phyloP scores from a whole-genome alignment of 2,888 invertebrate species.

The Chydorus sphaericus region DNA sequence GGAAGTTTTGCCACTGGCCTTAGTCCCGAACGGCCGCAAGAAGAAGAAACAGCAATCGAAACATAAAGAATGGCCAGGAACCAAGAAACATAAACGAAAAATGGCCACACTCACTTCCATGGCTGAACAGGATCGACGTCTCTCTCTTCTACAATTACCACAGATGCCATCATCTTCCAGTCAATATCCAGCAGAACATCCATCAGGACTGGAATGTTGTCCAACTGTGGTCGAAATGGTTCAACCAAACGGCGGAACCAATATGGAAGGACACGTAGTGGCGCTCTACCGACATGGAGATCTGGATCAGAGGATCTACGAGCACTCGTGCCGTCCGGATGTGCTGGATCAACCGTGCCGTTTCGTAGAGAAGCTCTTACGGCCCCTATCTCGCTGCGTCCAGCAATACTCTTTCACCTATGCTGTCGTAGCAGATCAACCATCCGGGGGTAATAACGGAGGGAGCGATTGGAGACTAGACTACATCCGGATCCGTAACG shows the following conservation, averaged over 20 bases:
- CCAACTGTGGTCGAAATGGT: slow-evolving; percentile 62
- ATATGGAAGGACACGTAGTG: slow-evolving; percentile 43
- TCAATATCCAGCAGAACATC: neutral
- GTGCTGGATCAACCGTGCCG: slow-evolving; percentile 57
- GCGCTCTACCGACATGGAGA: slow-evolving; percentile 57
- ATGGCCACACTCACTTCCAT: neutral
- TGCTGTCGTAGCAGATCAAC: slow-evolving; percentile 55
- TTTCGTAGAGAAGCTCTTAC: slow-evolving; percentile 53
- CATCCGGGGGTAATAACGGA: too few species aligned
- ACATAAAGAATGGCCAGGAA: slow-evolving; percentile 11
- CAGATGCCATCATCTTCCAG: neutral
- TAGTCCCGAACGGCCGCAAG: neutral
- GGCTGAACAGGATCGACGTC: slow-evolving; percentile 8
- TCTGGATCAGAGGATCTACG: slow-evolving; percentile 45
- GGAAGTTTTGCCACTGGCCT: neutral
- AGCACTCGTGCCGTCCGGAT: slow-evolving; percentile 56
- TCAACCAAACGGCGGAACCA: slow-evolving; percentile 59
- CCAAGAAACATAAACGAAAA: slow-evolving; percentile 8
- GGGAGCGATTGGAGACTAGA: slow-evolving; percentile 55
- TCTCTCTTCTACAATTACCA: neutral
- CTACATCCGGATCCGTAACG: slow-evolving; percentile 65
- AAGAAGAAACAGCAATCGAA: neutral
- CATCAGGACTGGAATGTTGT: slow-evolving; percentile 54
- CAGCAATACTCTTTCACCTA: slow-evolving; percentile 72
- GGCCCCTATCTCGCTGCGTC: slow-evolving; percentile 57